Evolutionary conservation across 2,888 invertebrate genomes (phyloP), one percentile per base, ranked within the genome.

Genomic region (Ophion obscuratus): DNA sequence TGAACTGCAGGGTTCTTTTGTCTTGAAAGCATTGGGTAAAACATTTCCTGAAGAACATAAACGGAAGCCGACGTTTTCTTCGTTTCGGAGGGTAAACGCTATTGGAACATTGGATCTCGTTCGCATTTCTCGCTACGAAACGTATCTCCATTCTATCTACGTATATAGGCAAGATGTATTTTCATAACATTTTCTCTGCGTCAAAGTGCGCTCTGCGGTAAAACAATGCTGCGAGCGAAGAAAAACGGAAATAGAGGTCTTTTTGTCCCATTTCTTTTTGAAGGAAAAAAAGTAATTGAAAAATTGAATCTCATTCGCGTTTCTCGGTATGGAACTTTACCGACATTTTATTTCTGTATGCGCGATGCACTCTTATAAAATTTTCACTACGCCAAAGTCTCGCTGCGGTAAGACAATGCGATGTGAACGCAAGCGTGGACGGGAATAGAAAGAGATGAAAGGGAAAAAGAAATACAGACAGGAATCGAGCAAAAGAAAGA

Each of bases 361-460:
- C 11, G 62, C 11, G 62, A 79, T 44, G 59, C 68, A 31, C 59
- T 66, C 74, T 64, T 61, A 62, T 61, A 81, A 36, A 81, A 75
- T 75, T 68, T 61, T 75, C 68, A 61, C 61, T 68, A 36, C 67
- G 68, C 68, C 36, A 62, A 81, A 75, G 59, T 68, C 61, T 57
- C 62, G 70, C 68, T 57, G 81, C 68, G 76, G 83, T 67, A 81
- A 79, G 74, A 81, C 70, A 84, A 80, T 78, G 80, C 64, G 68
- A 68, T 68, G 59, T 78, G 74, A 57, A 80, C 77, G 78, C 74
- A 73, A 77, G 64, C 73, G 77, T 78, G 57, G 68, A 80, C 24
- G 10, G 64, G 61, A 27, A 64, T 27, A 31, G 71, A 61, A 27
- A 67, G n/a, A 64, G 53, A 27, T 47, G 47, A 53, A 40, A 62